Percentiles rank a stretch among this genome's conserved stretches.
Conservation (phyloP, 2,797 vertebrate genomes). For the Phataginus tetradactyla region DNA sequence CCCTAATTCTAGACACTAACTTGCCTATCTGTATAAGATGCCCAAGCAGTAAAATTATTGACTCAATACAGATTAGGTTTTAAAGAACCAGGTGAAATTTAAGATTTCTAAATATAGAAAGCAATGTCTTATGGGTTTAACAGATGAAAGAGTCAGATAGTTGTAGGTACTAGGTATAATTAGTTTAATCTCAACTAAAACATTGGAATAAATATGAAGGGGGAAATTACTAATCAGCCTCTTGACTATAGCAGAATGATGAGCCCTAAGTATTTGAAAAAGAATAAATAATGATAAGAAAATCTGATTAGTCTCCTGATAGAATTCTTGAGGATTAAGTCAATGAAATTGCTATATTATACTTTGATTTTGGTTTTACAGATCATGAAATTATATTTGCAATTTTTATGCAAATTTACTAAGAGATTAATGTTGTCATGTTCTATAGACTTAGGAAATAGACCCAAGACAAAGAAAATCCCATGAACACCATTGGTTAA, state of each 20-base stretch:
- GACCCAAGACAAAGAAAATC: slow-evolving; percentile 70
- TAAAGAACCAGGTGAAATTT: slow-evolving; percentile 27
- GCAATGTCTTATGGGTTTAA: slow-evolving; percentile 18
- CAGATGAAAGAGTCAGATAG: slow-evolving; percentile 52
- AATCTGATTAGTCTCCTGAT: slow-evolving; percentile 77
- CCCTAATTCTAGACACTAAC: background rate
- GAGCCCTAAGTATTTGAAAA: slow-evolving; percentile 63
- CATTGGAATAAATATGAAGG: slow-evolving; percentile 60
- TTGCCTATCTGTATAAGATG: background rate
- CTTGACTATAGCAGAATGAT: slow-evolving; percentile 43
- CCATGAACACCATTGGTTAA: slow-evolving; percentile 59
- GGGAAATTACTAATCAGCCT: slow-evolving; percentile 65
- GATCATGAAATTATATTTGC: slow-evolving; percentile 81
- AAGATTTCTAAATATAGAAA: slow-evolving; percentile 55
- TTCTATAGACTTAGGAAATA: slow-evolving; percentile 65
- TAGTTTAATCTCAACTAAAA: slow-evolving; percentile 65
- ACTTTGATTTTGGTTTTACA: slow-evolving; percentile 78
- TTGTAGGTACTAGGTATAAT: slow-evolving; percentile 51
- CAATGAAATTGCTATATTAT: slow-evolving; percentile 71
- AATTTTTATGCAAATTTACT: slow-evolving; percentile 80
- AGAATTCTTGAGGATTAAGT: slow-evolving; percentile 78
- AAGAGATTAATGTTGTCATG: slow-evolving; percentile 76
- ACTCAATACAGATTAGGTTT: slow-evolving; percentile 11
- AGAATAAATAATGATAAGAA: slow-evolving; percentile 78
- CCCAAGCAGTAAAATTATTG: background rate